Evolutionary conservation across 2,888 invertebrate genomes (phyloP).

Genomic region (Chloromyia formosa): DNA sequence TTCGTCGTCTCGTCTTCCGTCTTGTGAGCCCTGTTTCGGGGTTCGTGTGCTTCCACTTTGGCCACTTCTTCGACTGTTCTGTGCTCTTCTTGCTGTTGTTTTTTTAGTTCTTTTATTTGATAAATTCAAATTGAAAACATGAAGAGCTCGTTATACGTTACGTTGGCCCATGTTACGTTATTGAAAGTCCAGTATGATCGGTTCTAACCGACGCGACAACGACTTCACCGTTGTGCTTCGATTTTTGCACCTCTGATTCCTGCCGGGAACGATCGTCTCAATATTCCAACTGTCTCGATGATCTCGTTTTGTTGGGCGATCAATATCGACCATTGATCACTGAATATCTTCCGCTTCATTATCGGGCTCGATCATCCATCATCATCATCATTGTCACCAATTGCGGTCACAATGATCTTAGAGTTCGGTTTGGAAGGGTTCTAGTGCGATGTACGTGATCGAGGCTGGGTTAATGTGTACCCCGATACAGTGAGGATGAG

Average conservation of each 20-base stretch:
- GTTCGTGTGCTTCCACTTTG: slow-evolving; percentile 44
- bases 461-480: neutral
- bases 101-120: slow-evolving; percentile 46
- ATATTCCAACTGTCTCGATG: slow-evolving; percentile 28
- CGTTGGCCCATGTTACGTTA: slow-evolving; percentile 35
- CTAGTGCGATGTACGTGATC: too few species aligned
- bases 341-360: slow-evolving; percentile 21
- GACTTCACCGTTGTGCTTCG: slow-evolving; percentile 15
- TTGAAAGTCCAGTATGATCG: slow-evolving; percentile 42
- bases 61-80: slow-evolving; percentile 40
- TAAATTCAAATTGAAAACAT: slow-evolving; percentile 42
- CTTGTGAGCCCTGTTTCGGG: slow-evolving; percentile 21
- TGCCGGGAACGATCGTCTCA: slow-evolving; percentile 17
- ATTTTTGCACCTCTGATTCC: slow-evolving; percentile 22
- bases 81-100: too few species aligned
- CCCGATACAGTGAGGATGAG: neutral
- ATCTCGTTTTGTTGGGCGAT: slow-evolving; percentile 24
- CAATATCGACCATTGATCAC: slow-evolving; percentile 36
- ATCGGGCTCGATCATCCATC: slow-evolving; percentile 8
- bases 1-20: slow-evolving; percentile 47
- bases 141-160: slow-evolving; percentile 42
- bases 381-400: neutral
- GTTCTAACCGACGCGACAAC: slow-evolving; percentile 37
- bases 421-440: neutral
- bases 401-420: neutral